Percentiles rank a stretch among this genome's conserved stretches.
These are phyloP conservation scores for Brachionus angularis DNA, from an alignment of 1,140 invertebrate species.

Conservation along the genomic window DNA sequence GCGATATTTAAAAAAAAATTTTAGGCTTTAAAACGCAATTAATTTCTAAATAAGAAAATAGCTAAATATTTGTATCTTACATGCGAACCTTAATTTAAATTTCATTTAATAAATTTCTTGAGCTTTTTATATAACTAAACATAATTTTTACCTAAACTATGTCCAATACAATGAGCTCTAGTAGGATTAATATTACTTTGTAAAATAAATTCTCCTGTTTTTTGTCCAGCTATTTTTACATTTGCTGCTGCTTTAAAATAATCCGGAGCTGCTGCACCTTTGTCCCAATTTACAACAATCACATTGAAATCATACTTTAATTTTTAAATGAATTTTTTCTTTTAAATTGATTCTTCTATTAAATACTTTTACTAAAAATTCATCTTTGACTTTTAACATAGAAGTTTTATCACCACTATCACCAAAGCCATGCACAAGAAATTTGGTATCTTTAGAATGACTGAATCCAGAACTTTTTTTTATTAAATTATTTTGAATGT, in stretches of 20 bases:
- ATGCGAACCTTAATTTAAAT: no score
- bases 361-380: conserved; percentile 47
- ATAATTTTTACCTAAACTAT: conserved; percentile 86
- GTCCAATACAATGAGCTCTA: conserved; percentile 73
- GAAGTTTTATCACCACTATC: conserved; percentile 10
- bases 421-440: conserved; percentile 33
- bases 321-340: no score
- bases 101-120: conserved; percentile 69
- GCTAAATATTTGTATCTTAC: no score
- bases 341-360: no score
- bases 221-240: conserved; percentile 72
- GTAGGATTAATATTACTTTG: conserved; percentile 38
- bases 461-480: background rate
- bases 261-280: background rate
- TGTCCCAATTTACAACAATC: conserved; percentile 11
- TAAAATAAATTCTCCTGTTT: conserved; percentile 67
- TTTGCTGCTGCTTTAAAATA: conserved; percentile 69
- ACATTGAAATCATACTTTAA: conserved; percentile 37
- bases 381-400: conserved; percentile 49
- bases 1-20: no score
- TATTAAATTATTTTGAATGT: background rate
- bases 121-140: no score
- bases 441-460: conserved; percentile 32
- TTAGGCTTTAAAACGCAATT: no score
- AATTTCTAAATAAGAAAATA: no score